These are phyloP conservation scores for Montipora sp. DNA, from an alignment of 64 coral and sea anemone species.

Conservation along the genomic window DNA sequence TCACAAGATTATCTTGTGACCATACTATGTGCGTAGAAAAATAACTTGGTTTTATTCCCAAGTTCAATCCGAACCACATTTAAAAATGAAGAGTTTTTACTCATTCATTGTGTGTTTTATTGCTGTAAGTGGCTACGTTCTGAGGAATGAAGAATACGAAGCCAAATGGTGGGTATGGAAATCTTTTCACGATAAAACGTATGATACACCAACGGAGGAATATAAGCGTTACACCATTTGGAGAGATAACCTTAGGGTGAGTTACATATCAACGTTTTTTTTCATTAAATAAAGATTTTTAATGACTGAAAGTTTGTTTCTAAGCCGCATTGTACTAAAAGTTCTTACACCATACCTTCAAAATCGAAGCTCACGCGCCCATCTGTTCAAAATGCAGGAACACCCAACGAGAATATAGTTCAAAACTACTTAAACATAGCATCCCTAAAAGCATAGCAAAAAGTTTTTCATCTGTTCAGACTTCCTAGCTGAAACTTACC, in stretches of 20 bases:
- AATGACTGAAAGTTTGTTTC: background rate
- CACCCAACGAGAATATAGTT: too few relatives aligned
- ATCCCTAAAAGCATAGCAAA: too few relatives aligned
- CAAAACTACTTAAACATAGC: too few relatives aligned
- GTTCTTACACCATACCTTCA: too few relatives aligned
- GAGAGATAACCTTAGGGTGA: constrained; percentile 74
- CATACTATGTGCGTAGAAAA: background rate
- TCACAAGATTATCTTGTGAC: background rate
- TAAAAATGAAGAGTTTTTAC: background rate
- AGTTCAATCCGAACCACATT: background rate
- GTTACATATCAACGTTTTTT: background rate
- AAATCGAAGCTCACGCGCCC: too few relatives aligned
- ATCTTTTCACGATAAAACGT: constrained; percentile 78
- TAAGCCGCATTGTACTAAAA: too few relatives aligned
- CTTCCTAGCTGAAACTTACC: too few relatives aligned
- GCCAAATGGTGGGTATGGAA: constrained; percentile 76
- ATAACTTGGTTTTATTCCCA: background rate
- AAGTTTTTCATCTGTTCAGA: too few relatives aligned
- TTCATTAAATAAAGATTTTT: background rate
- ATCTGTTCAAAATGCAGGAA: too few relatives aligned
- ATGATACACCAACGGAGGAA: constrained; percentile 58
- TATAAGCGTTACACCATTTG: constrained; percentile 63
- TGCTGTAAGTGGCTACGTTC: constrained; percentile 36
- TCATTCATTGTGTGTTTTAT: constrained; percentile 36
- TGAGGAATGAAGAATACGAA: constrained; percentile 46